These are phyloP conservation scores for Fabriciana adippe DNA, from an alignment of 2,888 invertebrate species.

Conservation along the genomic window DNA sequence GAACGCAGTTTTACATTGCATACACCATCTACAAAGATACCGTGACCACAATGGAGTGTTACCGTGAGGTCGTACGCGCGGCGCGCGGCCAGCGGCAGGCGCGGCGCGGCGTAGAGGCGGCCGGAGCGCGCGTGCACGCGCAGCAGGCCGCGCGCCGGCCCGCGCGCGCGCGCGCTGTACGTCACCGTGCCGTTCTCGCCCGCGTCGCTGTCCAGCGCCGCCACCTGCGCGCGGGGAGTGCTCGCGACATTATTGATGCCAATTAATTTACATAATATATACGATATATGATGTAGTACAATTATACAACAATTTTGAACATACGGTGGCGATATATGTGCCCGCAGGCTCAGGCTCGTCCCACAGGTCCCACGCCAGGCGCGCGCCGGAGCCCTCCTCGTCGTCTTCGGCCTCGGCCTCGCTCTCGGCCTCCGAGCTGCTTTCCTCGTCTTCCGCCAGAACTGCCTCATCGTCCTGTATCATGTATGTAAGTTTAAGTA, in stretches of 20 bases:
- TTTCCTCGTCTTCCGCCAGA: slow-evolving; percentile 47
- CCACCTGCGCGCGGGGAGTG: slow-evolving; percentile 78
- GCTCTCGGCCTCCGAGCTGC: slow-evolving; percentile 59
- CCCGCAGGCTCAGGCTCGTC: slow-evolving; percentile 48
- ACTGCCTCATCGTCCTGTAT: slow-evolving; percentile 47
- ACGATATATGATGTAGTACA: background rate
- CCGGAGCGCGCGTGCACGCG: slow-evolving; percentile 92
- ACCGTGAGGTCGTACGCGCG: slow-evolving; percentile 59
- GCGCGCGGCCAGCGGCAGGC: slow-evolving; percentile 84
- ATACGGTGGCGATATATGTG: slow-evolving; percentile 61
- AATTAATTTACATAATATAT: background rate
- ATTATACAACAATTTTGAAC: slow-evolving; percentile 24
- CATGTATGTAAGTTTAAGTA: too few relatives aligned
- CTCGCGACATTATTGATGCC: too few relatives aligned
- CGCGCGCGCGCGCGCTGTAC: slow-evolving; percentile 86
- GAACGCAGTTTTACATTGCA: too few relatives aligned
- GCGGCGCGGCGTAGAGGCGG: slow-evolving; percentile 88
- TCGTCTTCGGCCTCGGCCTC: slow-evolving; percentile 50
- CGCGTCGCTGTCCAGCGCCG: slow-evolving; percentile 91
- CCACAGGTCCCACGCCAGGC: slow-evolving; percentile 52
- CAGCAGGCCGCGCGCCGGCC: slow-evolving; percentile 90
- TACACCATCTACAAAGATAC: too few relatives aligned
- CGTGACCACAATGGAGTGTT: slow-evolving; percentile 14
- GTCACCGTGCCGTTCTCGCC: slow-evolving; percentile 92
- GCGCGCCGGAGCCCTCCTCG: slow-evolving; percentile 47